These are phyloP conservation scores for Oscheius myriophilus DNA, from an alignment of 2,888 invertebrate genomes.

Conservation along the genomic window DNA sequence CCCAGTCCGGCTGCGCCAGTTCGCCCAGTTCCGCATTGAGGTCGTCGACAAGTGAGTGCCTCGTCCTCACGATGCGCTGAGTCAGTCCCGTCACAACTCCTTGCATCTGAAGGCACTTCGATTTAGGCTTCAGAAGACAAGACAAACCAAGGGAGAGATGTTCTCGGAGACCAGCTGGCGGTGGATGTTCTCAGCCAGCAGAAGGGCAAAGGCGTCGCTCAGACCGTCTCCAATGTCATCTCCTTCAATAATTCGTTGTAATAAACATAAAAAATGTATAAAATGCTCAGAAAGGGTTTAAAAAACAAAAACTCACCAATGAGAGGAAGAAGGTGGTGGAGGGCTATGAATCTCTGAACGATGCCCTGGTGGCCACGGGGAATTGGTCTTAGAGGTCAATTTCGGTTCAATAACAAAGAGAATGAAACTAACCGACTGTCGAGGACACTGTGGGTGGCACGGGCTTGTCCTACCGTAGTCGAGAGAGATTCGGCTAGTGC, in stretches of 20 bases:
- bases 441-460: conserved; percentile 32
- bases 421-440: not conserved
- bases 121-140: not conserved
- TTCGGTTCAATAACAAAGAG: not conserved
- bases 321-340: conserved; percentile 49
- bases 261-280: not conserved
- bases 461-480: conserved; percentile 38
- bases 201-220: conserved; percentile 61
- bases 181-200: conserved; percentile 63
- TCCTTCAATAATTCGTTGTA: not conserved
- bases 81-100: conserved; percentile 38
- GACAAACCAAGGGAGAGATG: conserved; percentile 34
- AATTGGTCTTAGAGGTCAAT: conserved; percentile 41
- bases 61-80: conserved; percentile 35
- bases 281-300: not conserved
- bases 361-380: conserved; percentile 38
- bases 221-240: conserved; percentile 52
- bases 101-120: conserved; percentile 34
- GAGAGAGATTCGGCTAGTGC: conserved; percentile 45
- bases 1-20: conserved; percentile 57
- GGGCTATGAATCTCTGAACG: conserved; percentile 45
- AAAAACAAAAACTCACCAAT: conserved; percentile 32
- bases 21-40: conserved; percentile 39
- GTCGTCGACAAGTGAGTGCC: conserved; percentile 25
- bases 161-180: conserved; percentile 54